These are phyloP conservation scores for Ramazzottius varieornatus DNA, from an alignment of 2,888 invertebrate genomes.

Conservation along the genomic window DNA sequence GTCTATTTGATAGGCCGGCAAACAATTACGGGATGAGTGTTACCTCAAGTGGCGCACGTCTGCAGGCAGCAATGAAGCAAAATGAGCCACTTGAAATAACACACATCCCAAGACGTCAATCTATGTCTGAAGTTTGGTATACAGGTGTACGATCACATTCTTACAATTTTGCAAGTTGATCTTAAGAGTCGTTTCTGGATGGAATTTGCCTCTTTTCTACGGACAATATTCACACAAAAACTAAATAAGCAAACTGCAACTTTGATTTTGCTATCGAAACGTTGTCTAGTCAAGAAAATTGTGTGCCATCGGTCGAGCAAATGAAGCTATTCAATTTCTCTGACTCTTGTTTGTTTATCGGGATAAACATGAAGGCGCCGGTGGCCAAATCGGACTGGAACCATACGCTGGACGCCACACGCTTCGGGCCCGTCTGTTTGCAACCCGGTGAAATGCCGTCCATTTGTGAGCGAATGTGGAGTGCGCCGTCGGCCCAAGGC, in stretches of 20 bases:
- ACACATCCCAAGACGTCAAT: background rate
- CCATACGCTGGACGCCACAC: background rate
- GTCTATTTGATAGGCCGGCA: background rate
- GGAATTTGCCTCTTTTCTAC: too few species aligned
- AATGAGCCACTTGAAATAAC: background rate
- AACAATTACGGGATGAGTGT: background rate
- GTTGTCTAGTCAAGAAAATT: too few species aligned
- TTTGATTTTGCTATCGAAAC: background rate
- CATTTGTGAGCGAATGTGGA: slow-evolving; percentile 10
- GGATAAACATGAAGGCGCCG: background rate
- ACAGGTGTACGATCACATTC: background rate
- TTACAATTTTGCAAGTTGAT: background rate
- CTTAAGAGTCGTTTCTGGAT: too few species aligned
- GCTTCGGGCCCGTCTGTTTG: slow-evolving; percentile 4
- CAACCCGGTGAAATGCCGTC: slow-evolving; percentile 4
- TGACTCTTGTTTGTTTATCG: background rate
- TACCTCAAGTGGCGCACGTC: background rate
- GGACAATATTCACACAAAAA: background rate
- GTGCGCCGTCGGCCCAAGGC: background rate
- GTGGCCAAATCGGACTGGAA: background rate
- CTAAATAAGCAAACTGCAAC: background rate
- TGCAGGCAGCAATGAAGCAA: background rate
- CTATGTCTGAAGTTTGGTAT: background rate
- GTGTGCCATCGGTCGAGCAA: background rate
- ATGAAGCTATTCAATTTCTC: background rate